Base-by-base conservation (phyloP, 2,888 invertebrate genomes). In the Julus scandinavius region DNA sequence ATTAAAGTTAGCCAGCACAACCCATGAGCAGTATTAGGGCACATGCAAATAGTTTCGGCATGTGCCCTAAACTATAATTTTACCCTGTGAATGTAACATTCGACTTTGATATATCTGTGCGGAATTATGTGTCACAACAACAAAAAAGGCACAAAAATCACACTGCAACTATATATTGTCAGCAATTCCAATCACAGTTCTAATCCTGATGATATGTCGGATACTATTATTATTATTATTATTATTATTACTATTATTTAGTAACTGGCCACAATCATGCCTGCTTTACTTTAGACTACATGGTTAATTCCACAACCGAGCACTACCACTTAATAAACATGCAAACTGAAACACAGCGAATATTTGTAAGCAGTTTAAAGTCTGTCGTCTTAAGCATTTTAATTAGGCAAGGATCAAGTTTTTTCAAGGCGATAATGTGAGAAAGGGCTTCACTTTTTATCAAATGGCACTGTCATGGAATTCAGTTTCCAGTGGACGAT, bases 231-330 rank as follows among this genome's bases (percentile, higher is more conserved):
- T 29, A 72, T 29, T 72, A 72, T 72, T 29, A 72, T 72, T 29
- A 72, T 72, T 72, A 63, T 72, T 72, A 29, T 72, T 72, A 72
- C 29, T 72, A n/a, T n/a, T 38, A 72, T 45, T 45, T 45, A 45
- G 5, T 45, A 7, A 45, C 7, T 45, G 72, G 29, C 72, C 72
- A 72, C 72, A 72, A 72, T 72, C 72, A 72, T 72, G 72, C 72
- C n/a, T 72, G 72, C 72, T 72, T 72, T 72, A 11, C 72, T 72
- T 72, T 29, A 72, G 29, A 72, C 72, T 72, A 72, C 72, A 29
- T 72, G 29, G 72, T 72, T 72, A 72, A 72, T 72, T 72, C 72
- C 72, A 72, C 72, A 72, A 29, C 72, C 72, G 72, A 72, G 72
- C 72, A 72, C 72, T 72, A 72, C 9, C 11, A n/a, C n/a, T 29